Evolutionary conservation across 2,888 invertebrate genomes (phyloP).

Genomic region (Polyommatus icarus): DNA sequence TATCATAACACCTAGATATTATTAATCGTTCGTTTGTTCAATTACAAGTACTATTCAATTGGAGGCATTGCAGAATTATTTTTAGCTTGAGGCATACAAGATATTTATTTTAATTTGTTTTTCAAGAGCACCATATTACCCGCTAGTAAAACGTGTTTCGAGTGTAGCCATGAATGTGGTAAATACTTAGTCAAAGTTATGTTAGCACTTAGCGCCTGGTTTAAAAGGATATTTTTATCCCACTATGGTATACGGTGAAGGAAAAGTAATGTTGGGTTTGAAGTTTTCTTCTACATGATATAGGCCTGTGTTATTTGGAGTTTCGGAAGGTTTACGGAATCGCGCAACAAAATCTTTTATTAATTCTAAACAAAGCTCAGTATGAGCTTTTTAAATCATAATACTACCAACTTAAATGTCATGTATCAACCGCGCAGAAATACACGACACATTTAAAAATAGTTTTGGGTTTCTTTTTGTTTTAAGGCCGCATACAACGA

Average conservation of each 20-base stretch:
- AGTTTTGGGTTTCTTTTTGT: no score
- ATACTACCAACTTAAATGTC: no score
- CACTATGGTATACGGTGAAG: neutral
- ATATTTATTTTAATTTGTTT: constrained; percentile 3
- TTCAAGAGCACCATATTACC: neutral
- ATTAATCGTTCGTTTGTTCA: constrained; percentile 2
- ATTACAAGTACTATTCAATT: constrained; percentile 3
- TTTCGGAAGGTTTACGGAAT: neutral
- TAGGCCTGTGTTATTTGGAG: no score
- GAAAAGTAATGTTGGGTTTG: neutral
- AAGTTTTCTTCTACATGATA: neutral
- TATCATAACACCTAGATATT: neutral
- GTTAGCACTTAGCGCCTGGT: neutral
- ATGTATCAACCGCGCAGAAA: no score
- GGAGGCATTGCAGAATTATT: neutral
- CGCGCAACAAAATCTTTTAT: no score
- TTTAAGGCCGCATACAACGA: no score
- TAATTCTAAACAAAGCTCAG: no score
- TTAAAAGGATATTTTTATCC: neutral
- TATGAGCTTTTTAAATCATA: no score
- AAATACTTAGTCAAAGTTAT: constrained; percentile 24
- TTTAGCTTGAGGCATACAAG: neutral
- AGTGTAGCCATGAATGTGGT: constrained; percentile 20
- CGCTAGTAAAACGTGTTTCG: neutral
- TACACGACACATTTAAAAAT: no score